Percentiles rank a stretch among this genome's conserved stretches.
These are phyloP conservation scores for Dicrostonyx torquatus DNA, from an alignment of 2,797 vertebrate genomes.

Conservation along the genomic window DNA sequence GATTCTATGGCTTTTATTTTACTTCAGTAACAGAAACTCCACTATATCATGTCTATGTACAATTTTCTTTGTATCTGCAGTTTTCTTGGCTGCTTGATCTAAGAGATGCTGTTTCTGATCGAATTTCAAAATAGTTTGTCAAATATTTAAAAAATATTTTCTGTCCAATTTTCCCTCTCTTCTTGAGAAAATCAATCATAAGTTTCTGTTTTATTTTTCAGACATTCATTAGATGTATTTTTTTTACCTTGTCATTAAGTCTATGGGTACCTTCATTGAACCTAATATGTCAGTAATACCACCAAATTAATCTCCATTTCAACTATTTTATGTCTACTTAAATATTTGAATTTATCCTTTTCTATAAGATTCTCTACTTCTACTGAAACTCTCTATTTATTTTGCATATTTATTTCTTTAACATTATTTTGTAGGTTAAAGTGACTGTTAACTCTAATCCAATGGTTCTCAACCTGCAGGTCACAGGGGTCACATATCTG, in stretches of 20 bases:
- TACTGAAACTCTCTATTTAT: neutral
- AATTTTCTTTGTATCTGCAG: neutral
- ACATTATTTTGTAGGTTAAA: neutral
- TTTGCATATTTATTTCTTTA: neutral
- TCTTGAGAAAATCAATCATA: neutral
- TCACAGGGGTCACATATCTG: neutral
- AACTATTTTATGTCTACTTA: neutral
- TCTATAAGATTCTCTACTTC: neutral
- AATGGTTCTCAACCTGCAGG: neutral
- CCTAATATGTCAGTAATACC: neutral
- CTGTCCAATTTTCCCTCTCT: neutral
- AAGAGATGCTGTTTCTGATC: neutral
- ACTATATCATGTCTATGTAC: neutral
- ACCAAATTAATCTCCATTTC: constrained; percentile 12
- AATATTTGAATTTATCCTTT: neutral
- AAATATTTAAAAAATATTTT: neutral
- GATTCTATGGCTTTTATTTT: neutral
- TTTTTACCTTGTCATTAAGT: neutral
- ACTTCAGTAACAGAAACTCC: neutral
- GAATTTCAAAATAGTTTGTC: neutral
- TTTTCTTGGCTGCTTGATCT: neutral
- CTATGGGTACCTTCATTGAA: neutral
- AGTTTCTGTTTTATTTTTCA: neutral
- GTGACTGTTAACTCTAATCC: neutral
- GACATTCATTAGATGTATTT: neutral